phyloP scores from a whole-genome alignment of 1,140 invertebrate genomes.

The Phortica variegata region DNA sequence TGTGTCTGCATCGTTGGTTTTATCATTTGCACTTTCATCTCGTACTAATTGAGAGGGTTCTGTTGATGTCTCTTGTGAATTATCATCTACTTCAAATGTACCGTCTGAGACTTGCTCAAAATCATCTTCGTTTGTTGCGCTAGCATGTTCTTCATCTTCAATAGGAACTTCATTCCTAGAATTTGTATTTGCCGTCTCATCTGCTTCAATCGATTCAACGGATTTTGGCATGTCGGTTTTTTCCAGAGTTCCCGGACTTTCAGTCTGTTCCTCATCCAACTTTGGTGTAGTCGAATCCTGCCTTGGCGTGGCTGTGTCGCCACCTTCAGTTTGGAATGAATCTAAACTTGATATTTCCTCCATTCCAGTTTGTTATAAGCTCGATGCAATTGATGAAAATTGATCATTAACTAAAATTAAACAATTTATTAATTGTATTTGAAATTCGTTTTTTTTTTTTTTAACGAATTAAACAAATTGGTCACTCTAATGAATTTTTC shows the following conservation, averaged over 20 bases:
- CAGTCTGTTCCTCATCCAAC: conserved; percentile 31
- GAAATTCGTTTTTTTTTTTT: no score
- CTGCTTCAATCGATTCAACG: background rate
- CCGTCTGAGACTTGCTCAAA: conserved; percentile 51
- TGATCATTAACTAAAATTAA: no score
- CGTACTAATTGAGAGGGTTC: conserved; percentile 1
- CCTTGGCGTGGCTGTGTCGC: conserved; percentile 32
- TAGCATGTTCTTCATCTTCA: conserved; percentile 1
- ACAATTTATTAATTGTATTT: no score
- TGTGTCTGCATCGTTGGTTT: conserved; percentile 2
- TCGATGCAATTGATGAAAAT: no score
- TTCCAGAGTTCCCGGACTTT: conserved; percentile 27
- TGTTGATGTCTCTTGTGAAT: conserved; percentile 31
- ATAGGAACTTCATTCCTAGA: conserved; percentile 1
- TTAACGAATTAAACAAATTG: no score
- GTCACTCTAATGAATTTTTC: no score
- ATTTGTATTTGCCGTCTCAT: conserved; percentile 22
- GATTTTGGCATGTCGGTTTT: background rate
- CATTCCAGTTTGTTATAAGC: no score
- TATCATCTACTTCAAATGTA: conserved; percentile 43
- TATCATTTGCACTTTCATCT: conserved; percentile 11
- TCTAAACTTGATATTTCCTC: conserved; percentile 53
- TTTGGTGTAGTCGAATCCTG: conserved; percentile 35
- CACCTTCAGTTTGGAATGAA: conserved; percentile 33
- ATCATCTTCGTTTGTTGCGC: conserved; percentile 24